Base-by-base conservation (phyloP, 2,113 vertebrate genomes). In the Ceuthmochares aereus region DNA sequence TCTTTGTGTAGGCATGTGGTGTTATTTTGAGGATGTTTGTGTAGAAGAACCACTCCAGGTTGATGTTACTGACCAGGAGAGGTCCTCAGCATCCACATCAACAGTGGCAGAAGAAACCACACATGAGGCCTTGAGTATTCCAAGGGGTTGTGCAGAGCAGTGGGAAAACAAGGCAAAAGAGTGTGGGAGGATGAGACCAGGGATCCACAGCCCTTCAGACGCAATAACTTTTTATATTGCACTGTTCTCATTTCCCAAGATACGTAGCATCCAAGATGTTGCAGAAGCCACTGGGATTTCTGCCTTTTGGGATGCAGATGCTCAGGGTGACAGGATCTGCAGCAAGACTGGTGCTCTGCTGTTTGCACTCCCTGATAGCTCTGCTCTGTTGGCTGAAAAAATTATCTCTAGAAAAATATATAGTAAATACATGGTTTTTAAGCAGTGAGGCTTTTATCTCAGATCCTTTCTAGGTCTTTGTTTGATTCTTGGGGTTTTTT, bases 341-440 rank as follows among this genome's bases (percentile, higher is more conserved):
- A 36, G 45, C 51, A 88, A 83, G 79, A 91, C 82, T 75, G 85
- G 73, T 97, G 81, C 20, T 85, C 27, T 94, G 75, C 67, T 90
- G 30, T 64, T 85, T 85, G 82, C 15, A 4, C 40, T 91, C 59
- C 59, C 70, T 58, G 23, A 72, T 74, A 87, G 34, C 84, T 87
- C 51, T 84, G 84, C 84, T 91, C 47, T 76, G 34, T 43, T 75
- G 78, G 49, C 58, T 84, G 63, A 37, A 96, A 92, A 85, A 90
- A 90, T 45, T 30, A 79, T 85, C 75, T 90, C 25, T 7, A 37
- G 42, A 83, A 27, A 40, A 83, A 62, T 25, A 22, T 43, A 11
- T 43, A 29, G 32, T 40, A 36, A 66, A 74, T 79, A 51, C 27
- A 4, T 32, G 27, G 18, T 72, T 88, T 88, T 66, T 83, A 86